Evolutionary conservation across 2,888 invertebrate genomes (phyloP).

Genomic region (Drosophila demipolita): DNA sequence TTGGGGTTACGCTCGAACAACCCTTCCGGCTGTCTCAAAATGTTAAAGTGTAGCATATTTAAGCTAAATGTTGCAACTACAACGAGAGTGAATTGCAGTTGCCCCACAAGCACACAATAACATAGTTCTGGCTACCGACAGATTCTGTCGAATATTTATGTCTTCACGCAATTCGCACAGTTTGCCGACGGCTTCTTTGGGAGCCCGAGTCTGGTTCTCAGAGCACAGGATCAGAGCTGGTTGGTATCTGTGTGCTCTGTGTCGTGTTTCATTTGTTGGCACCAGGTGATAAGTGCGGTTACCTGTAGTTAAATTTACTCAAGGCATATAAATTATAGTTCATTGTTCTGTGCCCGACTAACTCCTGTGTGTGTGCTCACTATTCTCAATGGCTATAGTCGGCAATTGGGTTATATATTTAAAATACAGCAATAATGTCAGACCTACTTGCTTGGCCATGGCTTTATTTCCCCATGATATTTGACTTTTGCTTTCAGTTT

Average conservation of each 20-base stretch:
- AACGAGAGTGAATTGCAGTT: constrained; percentile 53
- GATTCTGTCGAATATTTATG: constrained; percentile 21
- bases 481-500: constrained; percentile 10
- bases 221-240: background rate
- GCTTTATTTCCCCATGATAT: constrained; percentile 5
- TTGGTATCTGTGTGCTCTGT: constrained; percentile 11
- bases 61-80: constrained; percentile 70
- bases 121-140: background rate
- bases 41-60: constrained; percentile 72
- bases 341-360: constrained; percentile 52
- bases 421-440: constrained; percentile 28
- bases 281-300: constrained; percentile 70
- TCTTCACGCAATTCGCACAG: constrained; percentile 13
- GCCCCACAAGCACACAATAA: constrained; percentile 16
- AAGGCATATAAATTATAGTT: constrained; percentile 72
- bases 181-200: constrained; percentile 35
- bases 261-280: constrained; percentile 41
- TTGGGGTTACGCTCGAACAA: constrained; percentile 16
- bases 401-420: constrained; percentile 32
- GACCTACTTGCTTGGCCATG: constrained; percentile 1
- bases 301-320: constrained; percentile 65
- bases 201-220: background rate
- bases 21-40: constrained; percentile 44
- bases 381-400: constrained; percentile 24
- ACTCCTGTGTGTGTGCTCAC: constrained; percentile 10